These are phyloP conservation scores for Ammodytes marinus DNA, from an alignment of 2,113 vertebrate genomes.

Conservation along the genomic window DNA sequence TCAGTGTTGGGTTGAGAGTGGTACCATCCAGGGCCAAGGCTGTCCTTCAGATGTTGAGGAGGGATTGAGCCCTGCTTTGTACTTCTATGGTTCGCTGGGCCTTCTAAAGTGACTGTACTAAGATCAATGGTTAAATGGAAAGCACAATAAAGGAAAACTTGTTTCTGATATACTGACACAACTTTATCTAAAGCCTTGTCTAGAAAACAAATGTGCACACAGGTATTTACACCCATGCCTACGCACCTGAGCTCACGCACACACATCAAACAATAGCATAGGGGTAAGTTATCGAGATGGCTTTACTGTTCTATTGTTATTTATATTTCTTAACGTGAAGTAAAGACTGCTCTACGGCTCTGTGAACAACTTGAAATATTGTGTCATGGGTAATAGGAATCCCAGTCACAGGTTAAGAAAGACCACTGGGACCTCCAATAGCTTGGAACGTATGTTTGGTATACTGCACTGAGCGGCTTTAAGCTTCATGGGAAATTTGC, in stretches of 20 bases:
- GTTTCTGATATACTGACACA: conserved; percentile 57
- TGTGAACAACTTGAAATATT: background rate
- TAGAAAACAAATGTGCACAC: conserved; percentile 16
- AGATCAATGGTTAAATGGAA: conserved; percentile 57
- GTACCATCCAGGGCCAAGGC: conserved; percentile 42
- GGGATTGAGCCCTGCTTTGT: conserved; percentile 58
- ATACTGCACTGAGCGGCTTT: background rate
- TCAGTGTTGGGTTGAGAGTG: conserved; percentile 40
- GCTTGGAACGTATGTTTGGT: conserved; percentile 19
- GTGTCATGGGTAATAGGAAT: conserved; percentile 10
- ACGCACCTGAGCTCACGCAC: background rate
- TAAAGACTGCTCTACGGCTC: background rate
- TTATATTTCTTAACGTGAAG: conserved; percentile 1
- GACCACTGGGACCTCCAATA: conserved; percentile 27
- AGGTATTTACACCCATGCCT: background rate
- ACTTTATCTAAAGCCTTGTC: conserved; percentile 33
- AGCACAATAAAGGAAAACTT: conserved; percentile 52
- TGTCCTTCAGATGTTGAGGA: conserved; percentile 54
- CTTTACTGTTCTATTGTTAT: background rate
- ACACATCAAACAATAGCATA: background rate
- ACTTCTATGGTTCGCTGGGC: conserved; percentile 42
- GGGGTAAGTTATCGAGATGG: background rate
- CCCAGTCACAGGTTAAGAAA: conserved; percentile 5
- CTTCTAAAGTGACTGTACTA: conserved; percentile 52
- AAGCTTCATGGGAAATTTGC: conserved; percentile 53